Evolutionary conservation across 2,888 invertebrate species (phyloP).

Genomic region (Morinoia aosen): DNA sequence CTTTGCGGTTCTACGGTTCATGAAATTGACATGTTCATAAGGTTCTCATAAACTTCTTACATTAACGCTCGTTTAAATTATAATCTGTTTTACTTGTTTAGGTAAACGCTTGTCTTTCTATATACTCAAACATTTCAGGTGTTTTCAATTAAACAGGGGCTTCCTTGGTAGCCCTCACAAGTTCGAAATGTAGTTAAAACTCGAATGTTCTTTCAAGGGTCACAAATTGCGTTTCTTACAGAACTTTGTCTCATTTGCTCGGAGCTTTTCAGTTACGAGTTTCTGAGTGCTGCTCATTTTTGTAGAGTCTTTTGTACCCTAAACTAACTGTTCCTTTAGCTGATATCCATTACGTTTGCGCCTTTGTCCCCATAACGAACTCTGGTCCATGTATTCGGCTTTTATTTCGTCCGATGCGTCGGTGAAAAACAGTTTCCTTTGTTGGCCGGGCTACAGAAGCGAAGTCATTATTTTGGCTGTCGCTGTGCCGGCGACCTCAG

Average conservation of each 20-base stretch:
- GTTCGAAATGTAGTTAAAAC: background rate
- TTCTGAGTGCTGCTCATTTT: background rate
- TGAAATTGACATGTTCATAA: background rate
- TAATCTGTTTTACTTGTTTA: background rate
- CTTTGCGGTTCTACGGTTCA: background rate
- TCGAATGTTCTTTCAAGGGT: background rate
- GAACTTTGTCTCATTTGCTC: background rate
- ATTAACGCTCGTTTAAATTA: background rate
- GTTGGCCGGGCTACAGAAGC: background rate
- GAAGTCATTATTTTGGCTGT: background rate
- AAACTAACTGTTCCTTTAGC: constrained; percentile 4
- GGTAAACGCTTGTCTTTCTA: background rate
- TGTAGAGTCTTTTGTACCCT: background rate
- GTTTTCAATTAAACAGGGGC: background rate
- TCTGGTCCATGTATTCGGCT: background rate
- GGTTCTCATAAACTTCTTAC: background rate
- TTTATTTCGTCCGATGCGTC: constrained; percentile 1
- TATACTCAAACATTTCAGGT: background rate
- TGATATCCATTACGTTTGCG: constrained; percentile 9
- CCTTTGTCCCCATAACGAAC: constrained; percentile 10
- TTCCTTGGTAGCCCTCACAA: background rate
- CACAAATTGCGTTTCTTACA: background rate
- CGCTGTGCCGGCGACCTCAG: background rate
- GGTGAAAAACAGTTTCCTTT: constrained; percentile 1
- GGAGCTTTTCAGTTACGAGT: background rate